phyloP scores from a whole-genome alignment of 2,113 vertebrate genomes.

The Pogonocichla stellata region DNA sequence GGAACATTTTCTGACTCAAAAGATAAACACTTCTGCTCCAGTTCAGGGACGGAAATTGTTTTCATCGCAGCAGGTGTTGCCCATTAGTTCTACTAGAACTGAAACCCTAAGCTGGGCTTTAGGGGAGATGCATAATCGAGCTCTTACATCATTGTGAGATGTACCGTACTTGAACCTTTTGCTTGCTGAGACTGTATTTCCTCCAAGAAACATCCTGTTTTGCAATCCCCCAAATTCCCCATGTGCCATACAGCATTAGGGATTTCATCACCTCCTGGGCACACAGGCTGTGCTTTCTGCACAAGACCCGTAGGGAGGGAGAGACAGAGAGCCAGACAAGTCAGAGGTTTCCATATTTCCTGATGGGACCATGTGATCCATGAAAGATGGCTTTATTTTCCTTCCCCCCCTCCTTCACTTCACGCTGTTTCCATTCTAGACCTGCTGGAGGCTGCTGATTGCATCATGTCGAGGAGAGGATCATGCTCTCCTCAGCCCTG shows the following conservation, averaged over 20 bases:
- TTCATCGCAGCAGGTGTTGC: slow-evolving; percentile 64
- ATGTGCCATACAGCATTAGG: slow-evolving; percentile 40
- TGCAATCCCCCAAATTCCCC: slow-evolving; percentile 54
- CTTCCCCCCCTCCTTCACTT: not conserved
- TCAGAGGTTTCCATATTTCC: slow-evolving; percentile 52
- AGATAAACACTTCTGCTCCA: slow-evolving; percentile 65
- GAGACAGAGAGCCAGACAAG: slow-evolving; percentile 21
- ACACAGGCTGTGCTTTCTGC: slow-evolving; percentile 29
- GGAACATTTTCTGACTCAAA: slow-evolving; percentile 76
- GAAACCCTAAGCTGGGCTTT: slow-evolving; percentile 58
- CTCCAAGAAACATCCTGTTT: slow-evolving; percentile 67
- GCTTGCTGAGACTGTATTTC: slow-evolving; percentile 59
- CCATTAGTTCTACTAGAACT: slow-evolving; percentile 66
- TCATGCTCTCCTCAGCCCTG: not conserved
- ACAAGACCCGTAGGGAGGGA: slow-evolving; percentile 20
- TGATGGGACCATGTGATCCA: slow-evolving; percentile 47
- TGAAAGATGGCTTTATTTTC: slow-evolving; percentile 60
- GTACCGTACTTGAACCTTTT: slow-evolving; percentile 66
- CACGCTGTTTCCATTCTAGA: slow-evolving; percentile 9
- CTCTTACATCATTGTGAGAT: slow-evolving; percentile 65
- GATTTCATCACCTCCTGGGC: slow-evolving; percentile 39
- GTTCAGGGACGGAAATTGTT: slow-evolving; percentile 54
- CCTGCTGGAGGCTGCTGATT: slow-evolving; percentile 3
- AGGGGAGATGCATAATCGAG: slow-evolving; percentile 59
- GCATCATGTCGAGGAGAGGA: slow-evolving; percentile 1